These are phyloP conservation scores for Porites evermanni DNA, from an alignment of 92 coral and sea anemone genomes.

Conservation along the genomic window DNA sequence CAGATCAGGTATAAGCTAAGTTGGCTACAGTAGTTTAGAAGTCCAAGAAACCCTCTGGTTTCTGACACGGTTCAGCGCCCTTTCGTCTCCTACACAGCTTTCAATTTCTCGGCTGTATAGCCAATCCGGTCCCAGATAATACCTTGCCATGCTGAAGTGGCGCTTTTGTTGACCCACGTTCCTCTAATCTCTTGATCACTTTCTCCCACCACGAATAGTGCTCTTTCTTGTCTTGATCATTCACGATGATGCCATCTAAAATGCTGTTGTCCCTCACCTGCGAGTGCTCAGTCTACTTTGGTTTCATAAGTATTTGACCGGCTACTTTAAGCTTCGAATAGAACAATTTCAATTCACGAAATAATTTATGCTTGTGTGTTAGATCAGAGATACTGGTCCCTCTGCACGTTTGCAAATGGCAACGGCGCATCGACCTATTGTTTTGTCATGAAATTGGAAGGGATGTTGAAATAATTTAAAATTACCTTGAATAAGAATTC, in stretches of 20 bases:
- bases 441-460: too few relatives aligned
- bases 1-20: slow-evolving; percentile 20
- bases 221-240: slow-evolving; percentile 25
- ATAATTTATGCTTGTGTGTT: too few relatives aligned
- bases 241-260: slow-evolving; percentile 24
- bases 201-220: slow-evolving; percentile 1
- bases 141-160: slow-evolving; percentile 26
- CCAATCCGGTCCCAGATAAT: slow-evolving; percentile 24
- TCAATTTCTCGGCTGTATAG: slow-evolving; percentile 27
- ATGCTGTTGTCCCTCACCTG: not conserved
- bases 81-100: slow-evolving; percentile 22
- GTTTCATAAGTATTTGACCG: too few relatives aligned
- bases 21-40: slow-evolving; percentile 21
- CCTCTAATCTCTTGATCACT: slow-evolving; percentile 19
- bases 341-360: too few relatives aligned
- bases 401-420: too few relatives aligned
- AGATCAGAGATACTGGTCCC: too few relatives aligned
- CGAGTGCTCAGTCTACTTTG: too few relatives aligned
- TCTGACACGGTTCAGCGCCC: slow-evolving; percentile 23
- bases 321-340: too few relatives aligned
- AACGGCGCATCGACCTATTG: too few relatives aligned
- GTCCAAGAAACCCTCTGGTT: slow-evolving; percentile 22
- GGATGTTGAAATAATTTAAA: too few relatives aligned
- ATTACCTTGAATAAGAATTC: too few relatives aligned
- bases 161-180: slow-evolving; percentile 25